Percentiles rank a stretch among this genome's conserved stretches.
Evolutionary conservation across 2,888 invertebrate genomes (phyloP).

Genomic region (Amiota minor): DNA sequence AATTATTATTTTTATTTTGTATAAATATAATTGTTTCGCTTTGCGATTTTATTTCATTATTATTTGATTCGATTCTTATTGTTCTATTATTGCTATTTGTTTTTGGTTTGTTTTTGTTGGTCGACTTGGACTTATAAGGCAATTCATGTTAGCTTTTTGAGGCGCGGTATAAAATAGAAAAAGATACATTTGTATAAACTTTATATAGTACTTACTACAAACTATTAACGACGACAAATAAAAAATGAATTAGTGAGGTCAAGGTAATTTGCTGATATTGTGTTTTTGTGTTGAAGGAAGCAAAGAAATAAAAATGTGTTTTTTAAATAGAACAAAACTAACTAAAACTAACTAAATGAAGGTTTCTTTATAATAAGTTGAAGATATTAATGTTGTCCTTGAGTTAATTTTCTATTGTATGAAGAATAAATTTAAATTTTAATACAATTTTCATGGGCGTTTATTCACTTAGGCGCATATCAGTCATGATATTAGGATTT

Average conservation of each 20-base stretch:
- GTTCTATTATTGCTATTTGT: neutral
- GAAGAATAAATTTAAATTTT: constrained; percentile 17
- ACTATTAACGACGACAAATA: neutral
- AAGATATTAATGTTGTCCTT: neutral
- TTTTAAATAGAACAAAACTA: too few species aligned
- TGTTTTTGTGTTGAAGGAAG: neutral
- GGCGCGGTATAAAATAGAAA: neutral
- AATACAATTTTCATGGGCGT: too few species aligned
- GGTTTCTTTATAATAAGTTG: too few species aligned
- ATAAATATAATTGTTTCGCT: neutral
- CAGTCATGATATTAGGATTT: too few species aligned
- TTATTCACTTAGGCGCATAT: too few species aligned
- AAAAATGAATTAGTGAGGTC: neutral
- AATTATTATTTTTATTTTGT: neutral
- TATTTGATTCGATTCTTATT: neutral
- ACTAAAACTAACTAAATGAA: too few species aligned
- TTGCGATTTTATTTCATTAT: neutral
- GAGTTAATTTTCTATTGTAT: constrained; percentile 40
- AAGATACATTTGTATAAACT: neutral
- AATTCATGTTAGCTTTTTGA: constrained; percentile 12
- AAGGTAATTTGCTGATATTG: neutral
- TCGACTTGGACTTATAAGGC: neutral
- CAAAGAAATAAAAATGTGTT: neutral
- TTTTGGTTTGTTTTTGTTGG: neutral
- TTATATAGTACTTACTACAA: neutral